Conservation (phyloP, 2,888 invertebrate genomes). For the Mantis religiosa region DNA sequence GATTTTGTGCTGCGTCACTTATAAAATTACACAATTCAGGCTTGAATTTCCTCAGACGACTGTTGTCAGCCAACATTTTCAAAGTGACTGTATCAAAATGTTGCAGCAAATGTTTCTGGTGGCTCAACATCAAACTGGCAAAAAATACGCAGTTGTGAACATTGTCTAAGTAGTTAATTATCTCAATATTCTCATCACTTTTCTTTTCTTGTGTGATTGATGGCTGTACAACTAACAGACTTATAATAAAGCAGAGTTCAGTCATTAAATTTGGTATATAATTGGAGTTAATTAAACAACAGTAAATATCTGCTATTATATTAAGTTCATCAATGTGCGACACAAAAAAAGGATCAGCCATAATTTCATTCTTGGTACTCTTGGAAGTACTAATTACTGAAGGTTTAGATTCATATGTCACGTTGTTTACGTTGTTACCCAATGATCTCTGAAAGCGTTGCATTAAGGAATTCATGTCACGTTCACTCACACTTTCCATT, state of each 20-base stretch:
- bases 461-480: neutral
- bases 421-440: neutral
- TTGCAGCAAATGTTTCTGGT: conserved; percentile 53
- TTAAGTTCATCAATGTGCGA: conserved; percentile 52
- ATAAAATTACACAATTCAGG: conserved; percentile 50
- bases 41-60: conserved; percentile 57
- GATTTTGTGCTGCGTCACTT: conserved; percentile 33
- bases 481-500: neutral
- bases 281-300: conserved; percentile 55
- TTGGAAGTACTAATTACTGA: neutral
- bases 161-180: conserved; percentile 25
- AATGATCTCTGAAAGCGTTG: neutral
- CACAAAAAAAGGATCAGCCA: conserved; percentile 40
- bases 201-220: conserved; percentile 26
- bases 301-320: conserved; percentile 54
- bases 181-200: neutral
- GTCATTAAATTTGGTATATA: conserved; percentile 61
- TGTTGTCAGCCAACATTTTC: conserved; percentile 63
- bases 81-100: conserved; percentile 62
- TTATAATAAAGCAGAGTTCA: conserved; percentile 66
- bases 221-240: conserved; percentile 51
- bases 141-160: conserved; percentile 73
- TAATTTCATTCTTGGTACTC: neutral
- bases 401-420: neutral
- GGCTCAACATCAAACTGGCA: conserved; percentile 60